A percentile compares a stretch with the other conserved stretches of the same genome.
Evolutionary conservation across 2,888 invertebrate species (phyloP).

Genomic region (Didymodactylos carnosus): DNA sequence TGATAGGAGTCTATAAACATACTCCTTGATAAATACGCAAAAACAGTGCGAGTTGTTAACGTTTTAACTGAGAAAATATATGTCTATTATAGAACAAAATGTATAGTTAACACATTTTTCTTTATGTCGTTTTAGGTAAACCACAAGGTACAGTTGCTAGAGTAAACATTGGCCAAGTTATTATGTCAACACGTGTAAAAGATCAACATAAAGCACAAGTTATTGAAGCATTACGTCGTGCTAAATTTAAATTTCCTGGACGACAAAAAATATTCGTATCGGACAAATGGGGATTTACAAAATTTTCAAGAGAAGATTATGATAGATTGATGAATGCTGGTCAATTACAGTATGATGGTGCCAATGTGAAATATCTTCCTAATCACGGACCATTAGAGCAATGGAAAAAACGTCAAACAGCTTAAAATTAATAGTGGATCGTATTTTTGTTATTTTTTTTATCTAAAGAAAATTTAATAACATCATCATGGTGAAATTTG

Average conservation of each 20-base stretch:
- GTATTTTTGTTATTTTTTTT: too few species aligned
- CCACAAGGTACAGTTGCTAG: conserved; percentile 96
- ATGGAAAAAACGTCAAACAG: conserved; percentile 53
- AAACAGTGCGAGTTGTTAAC: too few species aligned
- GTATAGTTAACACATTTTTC: conserved; percentile 99
- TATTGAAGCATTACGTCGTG: conserved; percentile 90
- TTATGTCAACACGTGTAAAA: conserved; percentile 89
- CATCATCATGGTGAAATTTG: too few species aligned
- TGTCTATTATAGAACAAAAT: too few species aligned
- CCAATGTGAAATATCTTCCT: conserved; percentile 76
- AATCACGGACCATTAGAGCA: conserved; percentile 74
- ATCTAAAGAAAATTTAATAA: too few species aligned
- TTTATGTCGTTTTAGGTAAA: conserved; percentile 88
- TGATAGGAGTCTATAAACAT: too few species aligned
- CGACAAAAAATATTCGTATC: conserved; percentile 97
- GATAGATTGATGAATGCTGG: conserved; percentile 62
- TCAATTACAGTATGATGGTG: conserved; percentile 70
- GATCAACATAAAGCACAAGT: conserved; percentile 87
- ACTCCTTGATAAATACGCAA: too few species aligned
- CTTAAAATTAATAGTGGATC: too few species aligned
- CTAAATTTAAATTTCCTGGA: conserved; percentile 99
- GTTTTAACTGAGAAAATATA: too few species aligned
- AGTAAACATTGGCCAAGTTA: conserved; percentile 90
- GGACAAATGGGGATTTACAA: conserved; percentile 97
- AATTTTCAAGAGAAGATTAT: conserved; percentile 72